phyloP scores from a whole-genome alignment of 2,113 vertebrate species.

The Caranx melampygus region DNA sequence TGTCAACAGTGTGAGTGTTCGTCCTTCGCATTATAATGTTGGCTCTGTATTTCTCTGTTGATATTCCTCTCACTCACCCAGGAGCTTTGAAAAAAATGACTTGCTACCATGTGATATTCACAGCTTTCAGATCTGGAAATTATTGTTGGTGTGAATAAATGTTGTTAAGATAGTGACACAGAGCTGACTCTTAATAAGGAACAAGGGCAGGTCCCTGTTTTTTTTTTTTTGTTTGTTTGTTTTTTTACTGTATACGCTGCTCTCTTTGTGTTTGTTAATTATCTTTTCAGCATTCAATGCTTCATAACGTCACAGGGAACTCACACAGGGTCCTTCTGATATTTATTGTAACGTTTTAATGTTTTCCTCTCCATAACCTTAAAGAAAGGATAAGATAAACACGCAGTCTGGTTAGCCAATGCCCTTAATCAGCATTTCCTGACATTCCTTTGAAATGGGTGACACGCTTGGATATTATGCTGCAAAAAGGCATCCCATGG shows the following conservation, averaged over 20 bases:
- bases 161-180: conserved; percentile 35
- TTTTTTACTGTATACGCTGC: not conserved
- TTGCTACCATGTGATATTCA: conserved; percentile 35
- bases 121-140: conserved; percentile 53
- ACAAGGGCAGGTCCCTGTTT: not conserved
- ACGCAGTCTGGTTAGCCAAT: not conserved
- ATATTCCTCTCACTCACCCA: conserved; percentile 18
- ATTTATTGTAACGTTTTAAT: not conserved
- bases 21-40: not conserved
- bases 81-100: conserved; percentile 36
- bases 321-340: not conserved
- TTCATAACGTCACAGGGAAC: not conserved
- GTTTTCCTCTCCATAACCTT: not conserved
- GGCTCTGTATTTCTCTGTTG: not conserved
- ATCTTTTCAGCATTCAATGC: not conserved
- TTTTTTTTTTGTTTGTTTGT: not conserved
- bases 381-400: conserved; percentile 11
- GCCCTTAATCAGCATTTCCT: conserved; percentile 32
- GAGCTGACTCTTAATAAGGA: conserved; percentile 21
- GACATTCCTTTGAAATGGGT: conserved; percentile 28
- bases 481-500: conserved; percentile 35
- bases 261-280: conserved; percentile 4
- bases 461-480: conserved; percentile 39
- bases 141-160: conserved; percentile 38
- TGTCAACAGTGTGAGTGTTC: not conserved